A percentile compares a stretch with the other conserved stretches of the same genome.
Conservation (phyloP, 1,140 invertebrate species). For the Aplysia californica region DNA sequence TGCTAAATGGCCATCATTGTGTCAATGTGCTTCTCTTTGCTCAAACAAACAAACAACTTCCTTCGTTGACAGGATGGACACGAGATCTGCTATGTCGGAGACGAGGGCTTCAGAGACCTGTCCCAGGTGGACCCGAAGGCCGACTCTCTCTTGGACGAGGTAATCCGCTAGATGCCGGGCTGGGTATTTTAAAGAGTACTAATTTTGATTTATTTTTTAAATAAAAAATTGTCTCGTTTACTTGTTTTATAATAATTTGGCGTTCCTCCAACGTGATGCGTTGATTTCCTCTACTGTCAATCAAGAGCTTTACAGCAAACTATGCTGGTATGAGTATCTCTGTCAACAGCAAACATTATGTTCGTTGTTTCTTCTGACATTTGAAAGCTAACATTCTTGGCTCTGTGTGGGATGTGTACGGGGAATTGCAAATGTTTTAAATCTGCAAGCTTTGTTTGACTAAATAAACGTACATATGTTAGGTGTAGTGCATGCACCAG, state of each 20-base stretch:
- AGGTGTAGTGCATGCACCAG: no score
- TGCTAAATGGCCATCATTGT: no score
- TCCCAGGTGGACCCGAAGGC: slow-evolving; percentile 88
- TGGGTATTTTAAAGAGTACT: background rate
- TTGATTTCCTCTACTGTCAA: background rate
- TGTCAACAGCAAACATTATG: background rate
- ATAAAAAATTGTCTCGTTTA: background rate
- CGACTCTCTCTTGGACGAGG: slow-evolving; percentile 80
- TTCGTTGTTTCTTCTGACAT: no score
- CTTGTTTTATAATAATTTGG: background rate
- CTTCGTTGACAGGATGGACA: slow-evolving; percentile 95
- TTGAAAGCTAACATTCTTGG: no score
- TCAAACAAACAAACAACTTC: no score
- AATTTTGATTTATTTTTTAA: background rate
- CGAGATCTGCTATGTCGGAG: slow-evolving; percentile 99
- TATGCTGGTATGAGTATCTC: background rate
- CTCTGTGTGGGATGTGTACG: no score
- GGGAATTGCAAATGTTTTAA: no score
- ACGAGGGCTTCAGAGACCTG: slow-evolving; percentile 90
- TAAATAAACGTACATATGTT: no score
- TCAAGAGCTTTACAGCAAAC: background rate
- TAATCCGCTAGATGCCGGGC: slow-evolving; percentile 22
- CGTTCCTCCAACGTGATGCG: background rate
- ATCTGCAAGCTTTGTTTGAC: no score
- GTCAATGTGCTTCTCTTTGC: no score